These are phyloP conservation scores for Cebus imitator DNA, from an alignment of 2,113 vertebrate species.

Conservation along the genomic window DNA sequence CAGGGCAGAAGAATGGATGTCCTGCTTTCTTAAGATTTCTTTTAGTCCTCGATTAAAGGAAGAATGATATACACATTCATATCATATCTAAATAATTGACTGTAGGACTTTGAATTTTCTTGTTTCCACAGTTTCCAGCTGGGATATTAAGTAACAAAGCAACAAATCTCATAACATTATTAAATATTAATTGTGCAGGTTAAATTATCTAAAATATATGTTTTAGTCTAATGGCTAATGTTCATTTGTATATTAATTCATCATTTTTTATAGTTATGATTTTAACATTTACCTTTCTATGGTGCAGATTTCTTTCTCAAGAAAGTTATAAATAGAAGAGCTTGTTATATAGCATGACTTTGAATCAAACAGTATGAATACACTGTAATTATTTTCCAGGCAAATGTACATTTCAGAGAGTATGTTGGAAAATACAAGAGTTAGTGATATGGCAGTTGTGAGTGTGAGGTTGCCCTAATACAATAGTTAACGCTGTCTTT, in stretches of 20 bases:
- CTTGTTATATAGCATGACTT: not conserved
- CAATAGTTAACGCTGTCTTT: not conserved
- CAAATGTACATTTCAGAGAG: not conserved
- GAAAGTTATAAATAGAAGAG: not conserved
- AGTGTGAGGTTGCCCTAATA: not conserved
- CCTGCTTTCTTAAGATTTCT: not conserved
- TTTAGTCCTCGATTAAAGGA: not conserved
- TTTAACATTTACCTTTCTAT: constrained; percentile 20
- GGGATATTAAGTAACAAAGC: not conserved
- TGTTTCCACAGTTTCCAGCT: not conserved
- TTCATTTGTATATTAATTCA: constrained; percentile 30
- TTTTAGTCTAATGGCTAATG: not conserved
- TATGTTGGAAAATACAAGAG: not conserved
- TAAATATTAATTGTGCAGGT: constrained; percentile 23
- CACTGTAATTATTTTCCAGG: not conserved
- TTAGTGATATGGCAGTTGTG: not conserved
- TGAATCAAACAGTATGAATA: not conserved
- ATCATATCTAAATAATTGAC: constrained; percentile 8
- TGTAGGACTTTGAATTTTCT: not conserved
- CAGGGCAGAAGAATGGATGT: not conserved
- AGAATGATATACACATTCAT: not conserved
- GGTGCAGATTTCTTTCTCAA: not conserved
- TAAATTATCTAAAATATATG: not conserved
- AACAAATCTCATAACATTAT: not conserved
- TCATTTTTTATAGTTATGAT: not conserved